Evolutionary conservation across 2,888 invertebrate genomes (phyloP), one percentile per base, ranked within the genome.

Genomic region (Coelopa pilipes): DNA sequence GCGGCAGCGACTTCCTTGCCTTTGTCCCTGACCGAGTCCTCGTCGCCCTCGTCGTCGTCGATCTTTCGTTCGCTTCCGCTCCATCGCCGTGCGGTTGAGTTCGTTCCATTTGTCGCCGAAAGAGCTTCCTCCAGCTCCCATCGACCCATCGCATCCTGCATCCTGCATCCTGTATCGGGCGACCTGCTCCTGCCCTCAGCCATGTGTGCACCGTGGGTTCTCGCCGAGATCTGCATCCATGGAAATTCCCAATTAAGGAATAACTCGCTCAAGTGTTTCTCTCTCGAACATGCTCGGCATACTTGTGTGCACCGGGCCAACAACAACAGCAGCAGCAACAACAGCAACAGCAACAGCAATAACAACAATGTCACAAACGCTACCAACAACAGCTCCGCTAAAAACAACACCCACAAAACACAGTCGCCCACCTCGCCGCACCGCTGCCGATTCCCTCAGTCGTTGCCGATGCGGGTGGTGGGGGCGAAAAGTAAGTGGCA

Each of bases 171-270:
- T n/a, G n/a, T n/a, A n/a, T n/a, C n/a, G n/a, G n/a, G n/a, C n/a
- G n/a, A n/a, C n/a, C n/a, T n/a, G n/a, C n/a, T 34, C 34, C 34
- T 34, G 4, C 57, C 15, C 19, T 57, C n/a, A 57, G 55, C 19
- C 57, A 57, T 57, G 21, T 57, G 57, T 21, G 17, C 21, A 19
- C 17, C 57, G 12, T 57, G 13, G 11, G 12, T 53, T 1, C 57
- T 57, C 21, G 2, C 7, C 34, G 34, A 34, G 34, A 66, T 19
- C 69, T 69, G 57, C 65, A 82, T 80, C 79, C 83, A 83, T 83
- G 82, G 83, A 83, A 84, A 81, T 81, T 82, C 82, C 82, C 83
- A 84, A 84, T 82, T 82, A 84, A 82, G 81, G 79, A 80, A 82
- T 84, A 83, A 84, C 83, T 81, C 77, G 82, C 78, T 80, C 83